Conservation (phyloP, 2,888 invertebrate genomes). For the Zygaena filipendulae region DNA sequence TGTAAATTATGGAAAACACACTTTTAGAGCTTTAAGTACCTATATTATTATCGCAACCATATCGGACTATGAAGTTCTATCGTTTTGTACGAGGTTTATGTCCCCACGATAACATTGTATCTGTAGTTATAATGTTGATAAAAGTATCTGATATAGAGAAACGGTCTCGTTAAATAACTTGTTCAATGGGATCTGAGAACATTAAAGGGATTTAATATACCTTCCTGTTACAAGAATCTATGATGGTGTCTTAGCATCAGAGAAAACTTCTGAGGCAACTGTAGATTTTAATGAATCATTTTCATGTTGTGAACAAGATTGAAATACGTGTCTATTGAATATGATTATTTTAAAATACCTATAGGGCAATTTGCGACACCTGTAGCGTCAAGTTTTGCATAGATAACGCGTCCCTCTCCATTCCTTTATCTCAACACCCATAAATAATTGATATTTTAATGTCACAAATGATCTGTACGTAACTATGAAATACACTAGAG, state of each 20-base stretch:
- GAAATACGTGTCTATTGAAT: no score
- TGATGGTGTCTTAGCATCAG: no score
- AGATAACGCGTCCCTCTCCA: constrained; percentile 37
- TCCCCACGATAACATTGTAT: constrained; percentile 42
- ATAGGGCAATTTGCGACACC: constrained; percentile 7
- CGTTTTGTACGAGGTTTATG: constrained; percentile 49
- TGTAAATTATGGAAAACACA: background rate
- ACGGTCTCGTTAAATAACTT: constrained; percentile 20
- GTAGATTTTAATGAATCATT: no score
- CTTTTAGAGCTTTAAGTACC: constrained; percentile 1
- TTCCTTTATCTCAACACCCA: constrained; percentile 54
- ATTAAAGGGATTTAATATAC: no score
- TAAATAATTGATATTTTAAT: constrained; percentile 68
- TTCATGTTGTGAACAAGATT: no score
- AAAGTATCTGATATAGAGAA: constrained; percentile 29
- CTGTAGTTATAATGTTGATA: constrained; percentile 54
- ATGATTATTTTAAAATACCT: no score
- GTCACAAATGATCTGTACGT: constrained; percentile 66
- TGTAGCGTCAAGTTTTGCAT: constrained; percentile 30
- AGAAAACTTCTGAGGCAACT: no score
- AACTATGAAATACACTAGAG: constrained; percentile 35
- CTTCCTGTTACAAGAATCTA: no score
- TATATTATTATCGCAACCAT: background rate
- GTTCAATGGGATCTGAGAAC: no score
- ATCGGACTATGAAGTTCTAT: background rate